Conservation (phyloP, 2,888 invertebrate species). For the Caenorhabditis panamensis region DNA sequence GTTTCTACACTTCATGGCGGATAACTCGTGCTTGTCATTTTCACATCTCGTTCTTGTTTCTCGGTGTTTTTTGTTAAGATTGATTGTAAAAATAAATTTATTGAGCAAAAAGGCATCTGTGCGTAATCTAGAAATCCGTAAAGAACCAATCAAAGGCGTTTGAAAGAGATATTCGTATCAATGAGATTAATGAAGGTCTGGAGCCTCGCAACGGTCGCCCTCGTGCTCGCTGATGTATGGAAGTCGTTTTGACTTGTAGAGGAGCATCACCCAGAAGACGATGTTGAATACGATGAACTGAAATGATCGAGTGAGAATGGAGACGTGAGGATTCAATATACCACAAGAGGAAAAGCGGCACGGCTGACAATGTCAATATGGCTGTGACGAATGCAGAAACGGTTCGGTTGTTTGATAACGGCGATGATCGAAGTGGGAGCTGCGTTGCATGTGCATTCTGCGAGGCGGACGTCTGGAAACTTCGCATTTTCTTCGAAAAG, state of each 20-base stretch:
- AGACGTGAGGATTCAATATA: conserved; percentile 20
- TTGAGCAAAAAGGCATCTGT: conserved; percentile 60
- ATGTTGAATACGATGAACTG: conserved; percentile 75
- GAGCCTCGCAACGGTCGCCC: conserved; percentile 61
- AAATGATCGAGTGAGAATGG: conserved; percentile 18
- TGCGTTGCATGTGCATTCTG: conserved; percentile 73
- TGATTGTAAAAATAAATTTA: conserved; percentile 28
- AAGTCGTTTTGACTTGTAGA: conserved; percentile 70
- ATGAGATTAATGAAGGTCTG: conserved; percentile 38
- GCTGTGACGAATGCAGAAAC: conserved; percentile 71
- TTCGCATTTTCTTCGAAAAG: background rate
- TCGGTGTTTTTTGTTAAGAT: conserved; percentile 1
- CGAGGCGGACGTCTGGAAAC: conserved; percentile 71
- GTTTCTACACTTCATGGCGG: conserved; percentile 65
- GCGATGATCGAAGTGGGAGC: conserved; percentile 66
- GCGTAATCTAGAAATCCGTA: conserved; percentile 50
- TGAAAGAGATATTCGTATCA: conserved; percentile 36
- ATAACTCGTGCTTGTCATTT: conserved; percentile 11
- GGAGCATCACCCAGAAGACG: conserved; percentile 72
- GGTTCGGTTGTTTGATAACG: conserved; percentile 63
- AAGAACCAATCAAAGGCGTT: conserved; percentile 37
- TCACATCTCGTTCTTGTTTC: conserved; percentile 1
- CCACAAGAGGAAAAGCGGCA: conserved; percentile 68
- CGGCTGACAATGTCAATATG: conserved; percentile 74
- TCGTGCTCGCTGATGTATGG: conserved; percentile 65